Evolutionary conservation across 92 coral and sea anemone species (phyloP).

Genomic region (Heteractis magnifica): DNA sequence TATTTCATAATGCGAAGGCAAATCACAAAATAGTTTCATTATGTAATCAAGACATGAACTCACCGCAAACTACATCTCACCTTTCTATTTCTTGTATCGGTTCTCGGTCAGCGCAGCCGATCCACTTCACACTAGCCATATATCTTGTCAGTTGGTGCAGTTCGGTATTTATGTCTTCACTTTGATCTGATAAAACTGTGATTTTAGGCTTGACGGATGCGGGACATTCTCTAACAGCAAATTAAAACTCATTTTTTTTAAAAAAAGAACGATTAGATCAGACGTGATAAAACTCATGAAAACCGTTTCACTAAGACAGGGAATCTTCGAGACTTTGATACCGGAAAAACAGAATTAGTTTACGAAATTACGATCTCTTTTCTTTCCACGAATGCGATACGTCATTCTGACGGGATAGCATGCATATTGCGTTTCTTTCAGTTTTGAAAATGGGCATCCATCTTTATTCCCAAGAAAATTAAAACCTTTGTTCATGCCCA

Average conservation of each 20-base stretch:
- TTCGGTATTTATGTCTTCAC: not conserved
- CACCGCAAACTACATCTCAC: too few species aligned
- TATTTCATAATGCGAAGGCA: too few species aligned
- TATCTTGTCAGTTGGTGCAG: not conserved
- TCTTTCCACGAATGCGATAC: not conserved
- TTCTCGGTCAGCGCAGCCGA: not conserved
- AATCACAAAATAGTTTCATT: too few species aligned
- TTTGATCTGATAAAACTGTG: slow-evolving; percentile 9
- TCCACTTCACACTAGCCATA: not conserved
- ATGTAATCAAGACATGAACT: too few species aligned
- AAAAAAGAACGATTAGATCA: slow-evolving; percentile 1
- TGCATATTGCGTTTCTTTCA: not conserved
- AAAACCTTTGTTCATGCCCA: too few species aligned
- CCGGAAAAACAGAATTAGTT: not conserved
- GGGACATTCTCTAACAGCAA: not conserved
- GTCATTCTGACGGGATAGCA: too few species aligned
- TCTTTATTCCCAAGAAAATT: too few species aligned
- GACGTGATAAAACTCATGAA: not conserved
- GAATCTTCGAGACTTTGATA: not conserved
- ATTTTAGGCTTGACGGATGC: slow-evolving; percentile 3
- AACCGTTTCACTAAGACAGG: not conserved
- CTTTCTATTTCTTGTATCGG: not conserved
- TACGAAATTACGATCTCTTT: not conserved
- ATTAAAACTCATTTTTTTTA: not conserved
- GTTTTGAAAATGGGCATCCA: not conserved